Evolutionary conservation across 2,113 vertebrate genomes (phyloP).

Genomic region (Aptenodytes patagonicus): DNA sequence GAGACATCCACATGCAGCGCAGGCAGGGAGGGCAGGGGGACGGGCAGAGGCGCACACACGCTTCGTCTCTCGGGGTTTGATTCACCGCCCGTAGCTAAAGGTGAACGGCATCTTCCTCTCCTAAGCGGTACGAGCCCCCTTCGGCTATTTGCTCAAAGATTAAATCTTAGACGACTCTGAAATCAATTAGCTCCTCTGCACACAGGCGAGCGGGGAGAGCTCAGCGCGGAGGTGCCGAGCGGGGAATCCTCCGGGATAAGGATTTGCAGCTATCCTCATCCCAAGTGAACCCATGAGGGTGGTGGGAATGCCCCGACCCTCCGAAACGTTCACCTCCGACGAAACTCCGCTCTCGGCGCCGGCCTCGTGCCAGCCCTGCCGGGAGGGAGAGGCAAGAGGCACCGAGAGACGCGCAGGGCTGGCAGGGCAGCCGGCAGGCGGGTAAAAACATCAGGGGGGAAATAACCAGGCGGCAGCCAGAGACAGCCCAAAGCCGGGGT

Average conservation of each 20-base stretch:
- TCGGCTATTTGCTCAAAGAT: not conserved
- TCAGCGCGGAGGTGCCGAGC: not conserved
- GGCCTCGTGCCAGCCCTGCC: not conserved
- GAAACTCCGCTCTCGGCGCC: accelerated
- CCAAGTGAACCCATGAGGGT: not conserved
- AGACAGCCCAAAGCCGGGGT: conserved; percentile 3
- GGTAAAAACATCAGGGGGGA: not conserved
- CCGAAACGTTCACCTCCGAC: accelerated
- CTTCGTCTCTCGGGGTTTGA: not conserved
- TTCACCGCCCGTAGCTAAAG: not conserved
- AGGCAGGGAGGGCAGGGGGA: not conserved
- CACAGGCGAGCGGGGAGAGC: accelerated
- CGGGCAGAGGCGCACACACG: not conserved
- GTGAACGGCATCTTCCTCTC: not conserved
- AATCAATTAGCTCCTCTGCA: not conserved
- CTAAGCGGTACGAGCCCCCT: accelerated
- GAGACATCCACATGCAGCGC: not conserved
- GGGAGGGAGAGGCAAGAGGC: not conserved
- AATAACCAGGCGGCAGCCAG: not conserved
- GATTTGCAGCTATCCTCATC: not conserved
- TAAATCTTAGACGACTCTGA: not conserved
- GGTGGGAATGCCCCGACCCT: not conserved
- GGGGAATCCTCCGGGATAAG: not conserved
- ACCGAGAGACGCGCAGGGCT: not conserved
- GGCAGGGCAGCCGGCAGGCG: not conserved